Evolutionary conservation across 1,140 invertebrate species (phyloP), one percentile per base, ranked within the genome.

Genomic region (Zophobas morio): DNA sequence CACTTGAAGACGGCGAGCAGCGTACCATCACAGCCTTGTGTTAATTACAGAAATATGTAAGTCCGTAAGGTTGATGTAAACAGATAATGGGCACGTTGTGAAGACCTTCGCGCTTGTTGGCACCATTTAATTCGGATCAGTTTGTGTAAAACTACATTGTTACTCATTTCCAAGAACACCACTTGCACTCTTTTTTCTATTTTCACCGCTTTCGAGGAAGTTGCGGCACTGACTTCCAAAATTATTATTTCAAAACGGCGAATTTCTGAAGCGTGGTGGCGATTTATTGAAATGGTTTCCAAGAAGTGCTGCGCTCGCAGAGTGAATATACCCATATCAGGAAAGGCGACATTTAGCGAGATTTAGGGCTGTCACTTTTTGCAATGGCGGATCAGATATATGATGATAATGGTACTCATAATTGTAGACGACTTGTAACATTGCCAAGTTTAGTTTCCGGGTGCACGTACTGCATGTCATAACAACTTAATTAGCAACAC

Each of bases 21-120:
- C 70, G 75, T 79, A 79, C 75, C 78, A 81, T 81, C 80, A 79
- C 78, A 79, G 57, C 80, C 80, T 81, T 81, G 80, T 78, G 74
- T 78, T 81, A 81, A 81, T 81, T 81, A 79, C 72, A 80, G 77
- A 73, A 79, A 66, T 72, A 79, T 79, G 71, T 76, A 76, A 77
- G 47, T 66, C 37, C 70, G 49, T 76, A 79, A 70, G 63, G 63
- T 71, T 76, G 54, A 79, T 76, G 75, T 79, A 78, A 76, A 76
- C 36, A 75, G 74, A 74, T 79, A 78, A 80, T 78, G 74, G 76
- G 63, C 74, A 54, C 39, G 71, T 72, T 72, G 51, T 78, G 20
- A 74, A 66, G 77, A 74, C 79, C 79, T 80, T 80, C 76, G 79
- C 74, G 79, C 73, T 75, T 42, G 60, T 66, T 66, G 60, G 60